Conservation (phyloP, 2,888 invertebrate genomes). For the Cancer borealis region DNA sequence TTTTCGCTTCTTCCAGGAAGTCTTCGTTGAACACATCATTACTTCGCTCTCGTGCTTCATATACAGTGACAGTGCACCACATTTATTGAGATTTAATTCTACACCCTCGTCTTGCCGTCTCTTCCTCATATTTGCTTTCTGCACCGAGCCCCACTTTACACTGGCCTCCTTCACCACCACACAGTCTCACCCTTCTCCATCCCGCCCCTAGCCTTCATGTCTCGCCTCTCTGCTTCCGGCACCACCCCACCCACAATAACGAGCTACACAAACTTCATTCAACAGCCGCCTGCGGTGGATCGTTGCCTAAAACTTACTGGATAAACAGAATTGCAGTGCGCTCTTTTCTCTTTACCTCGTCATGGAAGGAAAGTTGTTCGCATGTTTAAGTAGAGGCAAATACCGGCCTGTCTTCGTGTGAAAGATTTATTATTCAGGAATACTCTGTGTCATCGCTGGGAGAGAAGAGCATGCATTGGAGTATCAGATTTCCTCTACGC, state of each 20-base stretch:
- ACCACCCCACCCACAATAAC: neutral
- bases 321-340: neutral
- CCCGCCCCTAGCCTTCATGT: neutral
- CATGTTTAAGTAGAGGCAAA: neutral
- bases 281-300: slow-evolving; percentile 18
- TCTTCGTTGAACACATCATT: neutral
- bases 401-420: neutral
- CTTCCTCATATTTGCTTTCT: neutral
- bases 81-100: neutral
- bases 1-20: neutral
- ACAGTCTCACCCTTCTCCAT: neutral
- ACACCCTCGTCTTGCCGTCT: neutral
- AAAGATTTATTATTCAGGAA: neutral
- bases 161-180: neutral
- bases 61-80: neutral
- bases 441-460: neutral
- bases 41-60: neutral
- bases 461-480: neutral
- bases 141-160: neutral
- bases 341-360: slow-evolving; percentile 36
- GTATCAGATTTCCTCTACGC: neutral
- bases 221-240: neutral
- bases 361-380: neutral
- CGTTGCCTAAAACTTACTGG: neutral
- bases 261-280: slow-evolving; percentile 40